These are phyloP conservation scores for Montipora cactus DNA, from an alignment of 64 coral and sea anemone genomes.

Conservation along the genomic window DNA sequence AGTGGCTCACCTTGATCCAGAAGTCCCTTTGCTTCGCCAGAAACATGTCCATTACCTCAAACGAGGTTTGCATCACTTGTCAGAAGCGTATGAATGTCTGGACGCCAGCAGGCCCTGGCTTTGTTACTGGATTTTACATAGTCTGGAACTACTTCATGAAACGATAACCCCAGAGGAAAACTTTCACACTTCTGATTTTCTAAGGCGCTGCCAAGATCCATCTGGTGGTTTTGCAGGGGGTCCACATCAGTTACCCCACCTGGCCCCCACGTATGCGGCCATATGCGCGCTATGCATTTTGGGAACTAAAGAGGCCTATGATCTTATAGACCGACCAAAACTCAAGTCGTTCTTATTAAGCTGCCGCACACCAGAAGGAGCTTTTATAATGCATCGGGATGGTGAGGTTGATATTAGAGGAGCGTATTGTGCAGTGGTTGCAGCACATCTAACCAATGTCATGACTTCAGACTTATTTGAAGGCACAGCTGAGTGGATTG, in stretches of 20 bases:
- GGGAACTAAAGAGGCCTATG: constrained; percentile 85
- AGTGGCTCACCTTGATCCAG: constrained; percentile 65
- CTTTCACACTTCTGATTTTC: constrained; percentile 78
- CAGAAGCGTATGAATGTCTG: constrained; percentile 90
- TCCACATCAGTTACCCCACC: constrained; percentile 88
- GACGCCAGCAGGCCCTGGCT: constrained; percentile 98
- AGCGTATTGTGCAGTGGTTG: constrained; percentile 93
- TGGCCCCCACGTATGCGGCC: constrained; percentile 96
- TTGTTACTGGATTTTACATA: constrained; percentile 98
- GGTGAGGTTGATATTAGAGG: constrained; percentile 98
- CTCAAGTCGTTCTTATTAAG: constrained; percentile 82
- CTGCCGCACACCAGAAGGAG: constrained; percentile 83
- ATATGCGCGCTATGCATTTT: constrained; percentile 90
- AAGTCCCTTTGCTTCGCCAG: constrained; percentile 65
- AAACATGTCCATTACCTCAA: constrained; percentile 84
- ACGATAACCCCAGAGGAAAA: constrained; percentile 65
- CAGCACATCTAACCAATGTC: constrained; percentile 82
- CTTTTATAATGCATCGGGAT: constrained; percentile 94
- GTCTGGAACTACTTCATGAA: constrained; percentile 86
- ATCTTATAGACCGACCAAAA: constrained; percentile 78
- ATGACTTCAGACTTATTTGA: constrained; percentile 86
- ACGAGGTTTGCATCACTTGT: constrained; percentile 74
- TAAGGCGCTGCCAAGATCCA: constrained; percentile 87
- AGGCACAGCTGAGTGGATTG: constrained; percentile 94
- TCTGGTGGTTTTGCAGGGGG: constrained; percentile 93